Conservation (phyloP, 2,113 vertebrate genomes). For the Antechinus flavipes region DNA sequence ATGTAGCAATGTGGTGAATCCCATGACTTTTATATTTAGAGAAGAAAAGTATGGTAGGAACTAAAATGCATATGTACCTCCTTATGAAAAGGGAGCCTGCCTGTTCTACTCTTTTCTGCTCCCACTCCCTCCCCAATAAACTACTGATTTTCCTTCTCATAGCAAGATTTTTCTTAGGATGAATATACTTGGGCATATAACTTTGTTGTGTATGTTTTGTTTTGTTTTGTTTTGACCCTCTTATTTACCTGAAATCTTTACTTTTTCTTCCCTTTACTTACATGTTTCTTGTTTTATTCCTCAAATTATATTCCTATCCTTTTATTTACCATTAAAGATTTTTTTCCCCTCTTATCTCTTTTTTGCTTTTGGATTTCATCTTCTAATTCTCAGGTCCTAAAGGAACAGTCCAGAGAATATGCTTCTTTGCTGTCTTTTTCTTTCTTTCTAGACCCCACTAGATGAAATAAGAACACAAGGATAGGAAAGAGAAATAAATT, state of each 20-base stretch:
- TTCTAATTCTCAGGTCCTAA: not conserved
- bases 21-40: not conserved
- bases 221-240: not conserved
- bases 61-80: not conserved
- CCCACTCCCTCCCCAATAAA: not conserved
- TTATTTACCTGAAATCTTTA: not conserved
- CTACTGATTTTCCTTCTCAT: not conserved
- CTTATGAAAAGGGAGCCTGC: not conserved
- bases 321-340: not conserved
- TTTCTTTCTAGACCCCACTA: not conserved
- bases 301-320: not conserved
- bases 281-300: not conserved
- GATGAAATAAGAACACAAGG: not conserved
- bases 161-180: not conserved
- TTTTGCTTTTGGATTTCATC: not conserved
- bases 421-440: not conserved
- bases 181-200: not conserved
- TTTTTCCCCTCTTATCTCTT: not conserved
- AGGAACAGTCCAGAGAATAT: not conserved
- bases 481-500: not conserved
- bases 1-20: not conserved
- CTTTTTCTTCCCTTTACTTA: conserved; percentile 19
- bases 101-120: not conserved
- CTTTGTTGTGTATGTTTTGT: not conserved
- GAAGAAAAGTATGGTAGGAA: not conserved